phyloP scores from a whole-genome alignment of 2,888 invertebrate species.

The Xestia rhomboidea region DNA sequence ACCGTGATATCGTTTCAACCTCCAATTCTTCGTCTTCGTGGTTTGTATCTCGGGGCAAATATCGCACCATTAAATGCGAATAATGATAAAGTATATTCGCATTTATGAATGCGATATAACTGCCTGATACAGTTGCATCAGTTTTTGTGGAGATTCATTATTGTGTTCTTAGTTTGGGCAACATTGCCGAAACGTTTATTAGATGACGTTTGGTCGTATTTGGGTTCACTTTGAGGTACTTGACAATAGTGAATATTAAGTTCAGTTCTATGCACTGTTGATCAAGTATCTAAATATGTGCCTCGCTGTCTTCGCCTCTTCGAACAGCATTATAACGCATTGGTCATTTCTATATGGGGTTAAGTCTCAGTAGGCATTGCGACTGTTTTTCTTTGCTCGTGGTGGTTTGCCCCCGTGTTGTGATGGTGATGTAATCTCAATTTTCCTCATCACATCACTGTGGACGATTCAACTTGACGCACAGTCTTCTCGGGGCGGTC shows the following conservation, averaged over 20 bases:
- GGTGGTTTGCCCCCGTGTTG: slow-evolving; percentile 23
- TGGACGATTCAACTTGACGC: slow-evolving; percentile 38
- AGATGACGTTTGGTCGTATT: slow-evolving; percentile 1
- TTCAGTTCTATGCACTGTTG: neutral
- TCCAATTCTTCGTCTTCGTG: neutral
- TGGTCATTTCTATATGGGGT: neutral
- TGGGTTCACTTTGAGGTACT: neutral
- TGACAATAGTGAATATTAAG: neutral
- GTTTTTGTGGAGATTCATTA: neutral
- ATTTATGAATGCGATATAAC: neutral
- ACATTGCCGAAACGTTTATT: neutral
- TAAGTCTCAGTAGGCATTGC: neutral
- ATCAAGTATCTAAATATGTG: neutral
- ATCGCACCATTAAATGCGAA: fast-evolving
- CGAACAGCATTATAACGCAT: neutral
- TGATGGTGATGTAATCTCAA: neutral
- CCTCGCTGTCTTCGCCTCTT: neutral
- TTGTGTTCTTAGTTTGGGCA: neutral
- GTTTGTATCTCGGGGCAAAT: neutral
- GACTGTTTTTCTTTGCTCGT: slow-evolving; percentile 17
- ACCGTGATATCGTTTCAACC: neutral
- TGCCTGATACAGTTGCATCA: slow-evolving; percentile 12
- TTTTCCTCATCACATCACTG: slow-evolving; percentile 34
- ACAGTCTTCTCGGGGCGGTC: neutral
- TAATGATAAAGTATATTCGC: neutral